Evolutionary conservation across 2,113 vertebrate genomes (phyloP), one percentile per base, ranked within the genome.

Genomic region (Ciconia maguari): DNA sequence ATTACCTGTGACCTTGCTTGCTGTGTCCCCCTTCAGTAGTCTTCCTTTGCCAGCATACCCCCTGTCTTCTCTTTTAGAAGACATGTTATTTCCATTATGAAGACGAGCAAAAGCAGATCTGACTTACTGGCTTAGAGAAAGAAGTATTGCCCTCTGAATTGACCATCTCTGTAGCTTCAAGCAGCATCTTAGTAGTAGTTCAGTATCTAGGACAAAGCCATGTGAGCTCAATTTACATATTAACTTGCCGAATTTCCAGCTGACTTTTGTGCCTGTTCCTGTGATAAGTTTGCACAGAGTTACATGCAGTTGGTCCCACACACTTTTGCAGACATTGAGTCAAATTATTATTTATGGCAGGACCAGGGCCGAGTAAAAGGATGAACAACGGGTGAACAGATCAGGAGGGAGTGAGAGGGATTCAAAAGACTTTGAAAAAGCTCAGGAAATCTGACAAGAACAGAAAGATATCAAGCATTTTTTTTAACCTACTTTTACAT

Each of bases 401-500:
- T 87, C 52, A 46, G 85, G 61, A 91, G 74, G 79, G 57, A 72
- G 34, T 57, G 65, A 91, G 60, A 68, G 22, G 8, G 25, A 71
- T 72, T 87, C 41, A 75, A 94, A 93, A 89, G 74, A 85, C 38
- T 80, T 91, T 61, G 49, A 89, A 91, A 96, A 95, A 89, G 49
- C 52, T 87, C 36, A 75, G 72, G 48, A 95, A 93, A 84, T 60
- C 48, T 87, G 64, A 75, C 22, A 92, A 72, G 91, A 95, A 83
- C 27, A 68, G 29, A 89, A 90, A 92, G 79, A 81, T 57, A 83
- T 46, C 51, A 89, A 30, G 38, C 48, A 3, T 61, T 54, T 93
- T 94, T 83, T 94, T 95, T 71, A 94, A 96, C 92, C 89, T 80
- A 78, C 69, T 95, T 96, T 84, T 90, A 87, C 52, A 75, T 94